Evolutionary conservation across 2,888 invertebrate genomes (phyloP), one percentile per base, ranked within the genome.

Genomic region (Drosophila kanekoi): DNA sequence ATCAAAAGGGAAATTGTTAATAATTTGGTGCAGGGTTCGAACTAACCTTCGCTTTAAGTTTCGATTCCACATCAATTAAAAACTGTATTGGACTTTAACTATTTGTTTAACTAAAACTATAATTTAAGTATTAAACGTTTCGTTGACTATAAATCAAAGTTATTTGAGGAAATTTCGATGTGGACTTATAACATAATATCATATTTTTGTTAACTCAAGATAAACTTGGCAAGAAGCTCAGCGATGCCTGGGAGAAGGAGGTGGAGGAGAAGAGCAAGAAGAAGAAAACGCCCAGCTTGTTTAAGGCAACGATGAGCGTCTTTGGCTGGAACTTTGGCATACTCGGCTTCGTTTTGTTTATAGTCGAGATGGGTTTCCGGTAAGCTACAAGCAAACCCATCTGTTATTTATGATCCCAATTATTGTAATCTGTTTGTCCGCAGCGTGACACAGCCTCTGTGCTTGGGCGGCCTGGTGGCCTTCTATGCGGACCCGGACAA

Each of bases 401-500:
- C 9, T 37, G 10, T 62, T 63, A 89, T 87, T 89, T 89, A 83
- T 87, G 60, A 58, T 59, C 38, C 9, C 28, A 58, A 54, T 71
- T 67, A 79, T 52, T 40, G 44, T 60, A 65, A 47, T 35, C 16
- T 23, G 35, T 20, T 35, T 52, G 35, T 16, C 38, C 68, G 11
- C 92, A 95, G 95, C 91, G 93, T 95, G 76, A 93, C 94, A 44
- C 95, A 95, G 87, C 95, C 95, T 5, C 91, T 95, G 72, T 94
- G 94, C 84, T 93, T 96, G 69, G 94, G 95, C 61, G 94, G 93
- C 76, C 90, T 95, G 63, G 94, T 95, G 66, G 93, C 93, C 58
- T 95, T 93, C 91, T 95, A 94, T 92, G 89, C 89, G 43, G 60
- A 70, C n/a, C 14, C 70, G 2, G 62, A 60, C 38, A 79, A 79